Evolutionary conservation across 2,888 invertebrate species (phyloP), one percentile per base, ranked within the genome.

Genomic region (Mythimna ferrago): DNA sequence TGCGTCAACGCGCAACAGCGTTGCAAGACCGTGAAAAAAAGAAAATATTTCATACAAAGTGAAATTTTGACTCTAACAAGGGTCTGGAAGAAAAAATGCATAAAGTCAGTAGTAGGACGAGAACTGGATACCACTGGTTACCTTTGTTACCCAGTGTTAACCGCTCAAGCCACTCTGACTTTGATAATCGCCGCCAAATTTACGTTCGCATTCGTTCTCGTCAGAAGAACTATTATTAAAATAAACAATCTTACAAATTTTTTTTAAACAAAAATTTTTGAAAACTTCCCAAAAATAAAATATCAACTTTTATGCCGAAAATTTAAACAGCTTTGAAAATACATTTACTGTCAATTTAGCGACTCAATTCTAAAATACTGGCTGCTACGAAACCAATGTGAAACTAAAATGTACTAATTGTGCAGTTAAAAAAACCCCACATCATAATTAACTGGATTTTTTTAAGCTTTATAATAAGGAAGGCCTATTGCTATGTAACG

Each of bases 81-180:
- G 7, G 2, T 61, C 38, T 62, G 2, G 0, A 2, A 14, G 19
- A n/a, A 32, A 61, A 44, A 44, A 19, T 32, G 16, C 67, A 44
- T 65, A 65, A 54, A 54, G 54, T 54, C 54, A 54, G 54, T 54
- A 11, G 3, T 21, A 0, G 21, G 44, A n/a, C n/a, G 14, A 21
- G 66, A 67, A 67, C 66, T 11, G 4, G 64, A 1, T 32, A 11
- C 6, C 64, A 44, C 66, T 16, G n/a, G 14, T 14, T 32, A 67
- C 65, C 67, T 35, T 48, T 26, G 11, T n/a, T n/a, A 26, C 3
- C 26, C 67, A n/a, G 65, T 65, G 65, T 5, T 35, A 65, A 6
- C 44, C 44, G n/a, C 16, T 65, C n/a, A 2, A 19, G n/a, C 67
- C 67, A 65, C 65, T 4, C 65, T 35, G 67, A 21, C 32, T 67